Base-by-base conservation (phyloP, 1,140 invertebrate genomes). In the Euschistus heros region DNA sequence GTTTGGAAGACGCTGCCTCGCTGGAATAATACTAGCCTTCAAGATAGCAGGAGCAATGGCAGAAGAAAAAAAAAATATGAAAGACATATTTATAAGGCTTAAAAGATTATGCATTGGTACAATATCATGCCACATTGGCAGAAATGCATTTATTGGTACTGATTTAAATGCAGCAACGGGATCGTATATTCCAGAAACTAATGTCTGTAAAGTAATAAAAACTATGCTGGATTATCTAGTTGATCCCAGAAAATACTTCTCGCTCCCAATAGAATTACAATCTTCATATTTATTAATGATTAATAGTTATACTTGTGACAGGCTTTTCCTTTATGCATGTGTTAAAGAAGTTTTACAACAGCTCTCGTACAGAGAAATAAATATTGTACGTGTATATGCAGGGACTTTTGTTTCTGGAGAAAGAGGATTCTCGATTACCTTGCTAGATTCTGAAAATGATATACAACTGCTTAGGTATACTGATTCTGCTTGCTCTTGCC, bases 1-100 rank as follows among this genome's bases (percentile, higher is more conserved):
- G 18, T 27, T 59, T 59, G 55, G 55, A 22, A 26, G 26, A 15
- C 22, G 55, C 7, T 26, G 55, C 17, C 26, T 59, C 2, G 55
- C 30, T 13, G 55, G 55, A 14, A 59, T 59, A 5, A n/a, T 24
- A 4, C 26, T 59, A 26, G 24, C 30, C 17, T 59, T 10, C 17
- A 59, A 59, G 24, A 59, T 59, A 26, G 55, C 55, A 7, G 55
- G 55, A 59, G 55, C 55, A 7, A 59, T 59, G 55, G 55, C 55
- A 7, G 55, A 59, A 59, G 18, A 22, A 2, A n/a, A n/a, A 7
- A 24, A 17, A 7, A 27, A 33, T n/a, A 59, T 59, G 55, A 59
- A 33, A 59, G 55, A 59, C 3, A 59, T 59, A 24, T 59, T 24
- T n/a, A 24, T 26, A 7, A 27, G 15, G 6, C 30, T 33, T 22